Evolutionary conservation across 2,888 invertebrate genomes (phyloP), one percentile per base, ranked within the genome.

Genomic region (Folsomia candida): DNA sequence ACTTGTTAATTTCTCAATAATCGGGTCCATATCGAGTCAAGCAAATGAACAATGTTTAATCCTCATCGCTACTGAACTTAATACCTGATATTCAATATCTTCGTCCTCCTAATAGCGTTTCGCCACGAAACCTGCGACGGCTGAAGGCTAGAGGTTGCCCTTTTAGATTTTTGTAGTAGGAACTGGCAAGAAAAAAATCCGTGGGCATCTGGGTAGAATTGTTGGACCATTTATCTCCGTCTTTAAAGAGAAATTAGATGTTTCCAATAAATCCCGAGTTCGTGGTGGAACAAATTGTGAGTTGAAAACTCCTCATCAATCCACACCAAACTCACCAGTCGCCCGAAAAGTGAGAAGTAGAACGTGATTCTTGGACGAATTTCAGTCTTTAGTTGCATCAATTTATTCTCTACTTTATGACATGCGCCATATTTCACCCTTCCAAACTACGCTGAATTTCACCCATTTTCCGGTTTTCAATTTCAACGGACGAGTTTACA

Each of bases 291-390:
- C 61, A 59, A 67, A 67, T 60, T 51, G 59, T 27, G 25, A 47
- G 24, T 64, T 64, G 63, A 64, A 64, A 37, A 22, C 24, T 37
- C 6, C 51, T 47, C 63, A 64, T 64, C 63, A 64, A 64, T 64
- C 63, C 63, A 20, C n/a, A 64, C 3, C 2, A 20, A 25, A 25
- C 3, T 6, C 25, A 60, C 3, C 11, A 20, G 14, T 29, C 25
- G n/a, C 28, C 22, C 18, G 66, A 54, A 66, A 66, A 66, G 54
- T 66, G 66, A 66, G 66, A 66, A 26, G 25, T 60, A 54, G 70
- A 68, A 73, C 73, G 73, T 73, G 73, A 73, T 73, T 73, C 51
- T 58, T n/a, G 47, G 24, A 20, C 26, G 59, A 59, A 73, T 73
- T 70, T 69, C 62, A 24, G 73, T 70, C 73, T 70, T 73, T 67